phyloP scores from a whole-genome alignment of 1,140 invertebrate genomes.

The Drosophila melanica region DNA sequence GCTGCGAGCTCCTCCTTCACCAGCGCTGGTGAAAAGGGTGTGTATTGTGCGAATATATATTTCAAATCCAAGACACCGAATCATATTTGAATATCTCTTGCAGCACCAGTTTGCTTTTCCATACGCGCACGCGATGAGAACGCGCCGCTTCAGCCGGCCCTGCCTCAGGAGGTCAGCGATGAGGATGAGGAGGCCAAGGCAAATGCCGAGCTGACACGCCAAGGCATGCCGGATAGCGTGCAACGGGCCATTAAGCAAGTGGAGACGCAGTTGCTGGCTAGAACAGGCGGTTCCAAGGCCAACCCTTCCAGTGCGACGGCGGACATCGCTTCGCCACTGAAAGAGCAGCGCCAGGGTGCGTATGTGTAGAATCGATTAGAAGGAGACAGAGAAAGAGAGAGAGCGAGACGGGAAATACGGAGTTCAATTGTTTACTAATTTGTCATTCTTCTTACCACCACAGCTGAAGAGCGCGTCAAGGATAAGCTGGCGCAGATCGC shows the following conservation, averaged over 20 bases:
- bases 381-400: constrained; percentile 6
- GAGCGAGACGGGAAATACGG: background rate
- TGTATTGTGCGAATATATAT: background rate
- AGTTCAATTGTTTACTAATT: background rate
- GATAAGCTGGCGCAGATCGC: constrained; percentile 87
- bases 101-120: constrained; percentile 91
- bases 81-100: background rate
- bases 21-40: constrained; percentile 27
- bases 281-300: constrained; percentile 46
- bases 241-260: constrained; percentile 80
- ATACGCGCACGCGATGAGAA: constrained; percentile 92
- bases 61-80: background rate
- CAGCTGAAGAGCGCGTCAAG: constrained; percentile 87
- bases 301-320: constrained; percentile 13
- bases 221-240: constrained; percentile 73
- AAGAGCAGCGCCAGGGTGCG: constrained; percentile 73
- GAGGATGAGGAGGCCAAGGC: constrained; percentile 84
- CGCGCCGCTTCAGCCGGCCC: constrained; percentile 87
- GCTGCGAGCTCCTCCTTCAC: background rate
- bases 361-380: background rate
- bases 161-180: constrained; percentile 91
- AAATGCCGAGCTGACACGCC: constrained; percentile 44
- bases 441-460: background rate
- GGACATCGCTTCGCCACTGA: constrained; percentile 33
- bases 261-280: constrained; percentile 72